Conservation (phyloP, 2,888 invertebrate genomes). For the Cheilosia soror region DNA sequence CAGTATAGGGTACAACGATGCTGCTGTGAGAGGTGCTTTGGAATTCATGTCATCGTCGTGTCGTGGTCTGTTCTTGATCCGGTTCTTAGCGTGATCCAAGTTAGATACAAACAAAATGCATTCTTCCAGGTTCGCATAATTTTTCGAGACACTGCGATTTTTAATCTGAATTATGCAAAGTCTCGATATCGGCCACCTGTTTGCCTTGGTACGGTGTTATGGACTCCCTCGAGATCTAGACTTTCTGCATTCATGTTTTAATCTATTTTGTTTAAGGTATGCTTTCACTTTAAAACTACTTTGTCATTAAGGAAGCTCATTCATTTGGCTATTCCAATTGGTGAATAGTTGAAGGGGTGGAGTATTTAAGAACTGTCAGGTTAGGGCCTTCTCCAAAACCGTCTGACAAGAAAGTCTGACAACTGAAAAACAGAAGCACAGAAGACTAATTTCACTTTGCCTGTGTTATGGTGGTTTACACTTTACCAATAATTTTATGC, state of each 20-base stretch:
- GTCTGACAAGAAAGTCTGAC: no score
- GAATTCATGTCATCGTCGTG: slow-evolving; percentile 31
- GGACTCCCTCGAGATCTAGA: background rate
- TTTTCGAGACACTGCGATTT: slow-evolving; percentile 1
- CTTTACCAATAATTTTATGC: no score
- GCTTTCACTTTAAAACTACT: no score
- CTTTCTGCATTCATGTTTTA: background rate
- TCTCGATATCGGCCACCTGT: background rate
- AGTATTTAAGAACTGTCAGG: no score
- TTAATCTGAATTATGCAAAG: slow-evolving; percentile 1
- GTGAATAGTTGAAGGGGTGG: no score
- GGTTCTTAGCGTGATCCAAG: slow-evolving; percentile 55
- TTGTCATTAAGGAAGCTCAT: no score
- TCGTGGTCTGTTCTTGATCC: slow-evolving; percentile 40
- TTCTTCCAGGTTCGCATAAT: slow-evolving; percentile 52
- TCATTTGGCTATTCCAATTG: no score
- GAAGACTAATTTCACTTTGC: no score
- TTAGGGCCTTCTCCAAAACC: no score
- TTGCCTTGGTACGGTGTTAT: slow-evolving; percentile 7
- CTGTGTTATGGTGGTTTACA: no score
- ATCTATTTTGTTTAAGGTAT: no score
- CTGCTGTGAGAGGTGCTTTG: slow-evolving; percentile 10
- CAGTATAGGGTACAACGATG: slow-evolving; percentile 14
- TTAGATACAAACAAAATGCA: slow-evolving; percentile 19
- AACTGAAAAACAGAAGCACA: no score